These are phyloP conservation scores for Sarcophaga peregrina DNA, from an alignment of 1,140 invertebrate species.

Conservation along the genomic window DNA sequence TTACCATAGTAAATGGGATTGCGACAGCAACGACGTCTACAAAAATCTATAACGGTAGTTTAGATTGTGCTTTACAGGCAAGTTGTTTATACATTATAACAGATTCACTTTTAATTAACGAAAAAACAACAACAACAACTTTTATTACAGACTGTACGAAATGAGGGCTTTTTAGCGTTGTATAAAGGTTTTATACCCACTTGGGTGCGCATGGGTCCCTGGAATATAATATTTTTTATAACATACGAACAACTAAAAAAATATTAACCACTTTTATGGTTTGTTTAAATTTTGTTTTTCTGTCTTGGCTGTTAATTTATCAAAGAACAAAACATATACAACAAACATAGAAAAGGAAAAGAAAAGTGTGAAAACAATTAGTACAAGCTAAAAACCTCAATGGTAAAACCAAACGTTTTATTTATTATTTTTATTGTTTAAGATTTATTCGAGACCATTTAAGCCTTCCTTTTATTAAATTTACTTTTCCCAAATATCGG, in stretches of 20 bases:
- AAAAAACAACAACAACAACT: neutral
- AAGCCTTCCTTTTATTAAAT: neutral
- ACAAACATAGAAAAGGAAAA: too few relatives aligned
- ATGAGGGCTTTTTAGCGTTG: slow-evolving; percentile 82
- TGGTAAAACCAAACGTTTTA: neutral
- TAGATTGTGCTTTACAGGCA: slow-evolving; percentile 91
- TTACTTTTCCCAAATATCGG: neutral
- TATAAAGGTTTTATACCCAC: slow-evolving; percentile 97
- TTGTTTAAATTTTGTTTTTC: neutral
- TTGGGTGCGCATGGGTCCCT: slow-evolving; percentile 95
- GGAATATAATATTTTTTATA: slow-evolving; percentile 97
- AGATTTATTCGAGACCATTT: neutral
- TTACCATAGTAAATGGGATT: slow-evolving; percentile 69
- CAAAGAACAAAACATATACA: slow-evolving; percentile 2
- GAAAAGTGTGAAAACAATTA: neutral
- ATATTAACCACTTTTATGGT: slow-evolving; percentile 64
- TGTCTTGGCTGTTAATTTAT: neutral
- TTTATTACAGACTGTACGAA: slow-evolving; percentile 68
- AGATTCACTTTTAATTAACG: neutral
- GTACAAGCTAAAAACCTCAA: slow-evolving; percentile 18
- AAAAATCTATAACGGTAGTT: slow-evolving; percentile 83
- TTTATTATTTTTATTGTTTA: neutral
- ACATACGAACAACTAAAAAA: slow-evolving; percentile 92
- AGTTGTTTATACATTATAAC: slow-evolving; percentile 46
- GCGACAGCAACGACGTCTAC: slow-evolving; percentile 62